Conservation (phyloP, 2,888 invertebrate genomes). For the Tipula lateralis region DNA sequence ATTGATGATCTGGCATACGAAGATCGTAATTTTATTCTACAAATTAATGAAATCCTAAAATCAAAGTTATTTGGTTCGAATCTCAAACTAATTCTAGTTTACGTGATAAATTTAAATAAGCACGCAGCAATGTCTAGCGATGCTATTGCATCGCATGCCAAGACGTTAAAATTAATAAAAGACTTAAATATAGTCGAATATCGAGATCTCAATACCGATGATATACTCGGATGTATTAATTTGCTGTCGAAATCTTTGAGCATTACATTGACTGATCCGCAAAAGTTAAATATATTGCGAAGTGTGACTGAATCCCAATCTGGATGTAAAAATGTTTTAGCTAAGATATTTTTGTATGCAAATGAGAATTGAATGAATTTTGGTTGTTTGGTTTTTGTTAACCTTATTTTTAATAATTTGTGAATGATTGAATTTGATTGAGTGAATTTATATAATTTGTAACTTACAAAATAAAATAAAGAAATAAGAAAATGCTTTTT, state of each 20-base stretch:
- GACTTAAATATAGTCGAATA: slow-evolving; percentile 20
- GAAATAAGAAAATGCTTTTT: neutral
- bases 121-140: neutral
- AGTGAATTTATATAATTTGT: slow-evolving; percentile 1
- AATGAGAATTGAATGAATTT: neutral
- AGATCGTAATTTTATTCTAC: slow-evolving; percentile 38
- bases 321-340: slow-evolving; percentile 44
- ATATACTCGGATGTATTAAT: slow-evolving; percentile 20
- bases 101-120: slow-evolving; percentile 16
- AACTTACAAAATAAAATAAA: neutral
- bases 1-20: slow-evolving; percentile 42
- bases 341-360: slow-evolving; percentile 41
- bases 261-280: slow-evolving; percentile 14
- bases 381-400: neutral
- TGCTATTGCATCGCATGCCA: neutral
- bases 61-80: neutral
- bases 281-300: slow-evolving; percentile 39
- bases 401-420: neutral
- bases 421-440: neutral
- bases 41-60: slow-evolving; percentile 37
- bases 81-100: neutral
- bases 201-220: slow-evolving; percentile 26
- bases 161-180: slow-evolving; percentile 25
- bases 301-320: slow-evolving; percentile 39
- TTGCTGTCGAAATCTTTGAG: neutral